Evolutionary conservation across 2,113 vertebrate species (phyloP).

Genomic region (Apeltes quadracus): DNA sequence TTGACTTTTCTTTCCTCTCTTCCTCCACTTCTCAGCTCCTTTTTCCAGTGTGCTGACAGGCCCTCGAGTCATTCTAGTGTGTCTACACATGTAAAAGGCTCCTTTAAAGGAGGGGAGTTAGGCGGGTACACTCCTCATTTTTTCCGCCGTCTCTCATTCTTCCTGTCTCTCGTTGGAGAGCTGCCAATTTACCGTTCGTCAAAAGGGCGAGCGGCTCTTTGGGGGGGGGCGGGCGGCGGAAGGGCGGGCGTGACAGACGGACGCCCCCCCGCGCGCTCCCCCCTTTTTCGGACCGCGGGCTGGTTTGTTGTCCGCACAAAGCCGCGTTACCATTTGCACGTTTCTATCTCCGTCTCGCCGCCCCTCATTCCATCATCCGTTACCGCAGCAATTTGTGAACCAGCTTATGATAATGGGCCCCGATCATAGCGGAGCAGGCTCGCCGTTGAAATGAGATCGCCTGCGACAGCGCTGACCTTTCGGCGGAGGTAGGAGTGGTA

Average conservation of each 20-base stretch:
- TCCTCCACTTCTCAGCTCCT: conserved; percentile 60
- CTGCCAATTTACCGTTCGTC: conserved; percentile 75
- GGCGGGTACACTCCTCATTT: conserved; percentile 40
- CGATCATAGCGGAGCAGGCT: conserved; percentile 72
- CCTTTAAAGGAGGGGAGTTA: conserved; percentile 70
- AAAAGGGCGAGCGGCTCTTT: conserved; percentile 14
- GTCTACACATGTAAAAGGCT: conserved; percentile 76
- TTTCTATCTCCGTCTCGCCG: conserved; percentile 11
- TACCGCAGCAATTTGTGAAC: conserved; percentile 77
- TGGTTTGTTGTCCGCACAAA: conserved; percentile 51
- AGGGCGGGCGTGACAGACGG: conserved; percentile 39
- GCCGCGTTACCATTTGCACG: conserved; percentile 26
- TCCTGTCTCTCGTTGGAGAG: conserved; percentile 50
- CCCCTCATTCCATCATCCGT: conserved; percentile 57
- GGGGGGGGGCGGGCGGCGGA: background rate
- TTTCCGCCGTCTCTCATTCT: conserved; percentile 1
- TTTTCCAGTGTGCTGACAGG: conserved; percentile 76
- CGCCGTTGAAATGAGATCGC: conserved; percentile 69
- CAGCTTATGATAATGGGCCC: conserved; percentile 76
- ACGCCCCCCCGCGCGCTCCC: conserved; percentile 10
- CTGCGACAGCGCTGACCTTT: conserved; percentile 80
- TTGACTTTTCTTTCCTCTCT: conserved; percentile 76
- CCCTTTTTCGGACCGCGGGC: conserved; percentile 33
- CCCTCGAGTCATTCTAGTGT: conserved; percentile 80
- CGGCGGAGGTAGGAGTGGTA: conserved; percentile 57